Conservation (phyloP, 2,888 invertebrate species). For the Hydraecia micacea region DNA sequence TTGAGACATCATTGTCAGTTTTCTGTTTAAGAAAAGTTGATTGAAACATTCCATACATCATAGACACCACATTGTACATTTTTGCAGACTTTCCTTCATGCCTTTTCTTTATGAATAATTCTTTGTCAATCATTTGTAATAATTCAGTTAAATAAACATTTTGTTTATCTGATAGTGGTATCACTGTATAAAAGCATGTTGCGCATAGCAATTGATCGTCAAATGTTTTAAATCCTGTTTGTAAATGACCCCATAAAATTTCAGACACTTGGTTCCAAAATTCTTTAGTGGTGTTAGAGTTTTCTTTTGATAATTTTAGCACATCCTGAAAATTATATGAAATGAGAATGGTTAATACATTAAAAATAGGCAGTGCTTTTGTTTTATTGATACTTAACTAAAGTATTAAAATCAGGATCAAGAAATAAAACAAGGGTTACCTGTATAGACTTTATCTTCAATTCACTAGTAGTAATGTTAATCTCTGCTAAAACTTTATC, state of each 20-base stretch:
- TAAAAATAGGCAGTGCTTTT: background rate
- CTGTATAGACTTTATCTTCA: constrained; percentile 76
- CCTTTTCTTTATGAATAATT: constrained; percentile 64
- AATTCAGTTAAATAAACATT: constrained; percentile 74
- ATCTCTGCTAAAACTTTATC: constrained; percentile 65
- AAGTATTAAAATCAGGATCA: background rate
- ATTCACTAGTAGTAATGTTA: constrained; percentile 67
- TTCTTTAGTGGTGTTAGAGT: constrained; percentile 52
- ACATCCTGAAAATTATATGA: constrained; percentile 75
- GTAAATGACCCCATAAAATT: constrained; percentile 79
- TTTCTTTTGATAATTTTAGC: constrained; percentile 72
- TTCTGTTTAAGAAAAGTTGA: constrained; percentile 77
- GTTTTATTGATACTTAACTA: background rate
- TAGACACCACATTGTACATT: constrained; percentile 73
- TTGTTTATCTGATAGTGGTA: constrained; percentile 72
- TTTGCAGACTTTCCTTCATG: constrained; percentile 55
- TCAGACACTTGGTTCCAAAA: constrained; percentile 73
- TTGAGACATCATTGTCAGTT: constrained; percentile 47
- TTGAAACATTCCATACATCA: constrained; percentile 87
- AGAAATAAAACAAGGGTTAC: constrained; percentile 51
- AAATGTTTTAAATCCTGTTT: constrained; percentile 74
- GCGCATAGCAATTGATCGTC: constrained; percentile 86
- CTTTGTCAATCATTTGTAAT: constrained; percentile 68
- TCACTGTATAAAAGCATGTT: constrained; percentile 82
- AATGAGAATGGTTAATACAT: background rate